phyloP scores from a whole-genome alignment of 2,113 vertebrate species.

The Phoxinus phoxinus region DNA sequence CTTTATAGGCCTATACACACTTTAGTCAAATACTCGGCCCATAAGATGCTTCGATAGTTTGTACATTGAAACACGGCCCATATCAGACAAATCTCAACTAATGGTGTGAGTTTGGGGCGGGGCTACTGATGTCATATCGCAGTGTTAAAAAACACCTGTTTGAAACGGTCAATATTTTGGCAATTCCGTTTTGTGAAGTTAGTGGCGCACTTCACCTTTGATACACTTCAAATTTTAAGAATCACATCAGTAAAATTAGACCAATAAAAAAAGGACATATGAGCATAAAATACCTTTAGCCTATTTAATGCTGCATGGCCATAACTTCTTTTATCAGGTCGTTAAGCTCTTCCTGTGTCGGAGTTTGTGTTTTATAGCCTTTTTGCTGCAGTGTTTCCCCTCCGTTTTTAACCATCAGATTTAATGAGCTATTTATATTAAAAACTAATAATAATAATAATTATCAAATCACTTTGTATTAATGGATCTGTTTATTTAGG shows the following conservation, averaged over 20 bases:
- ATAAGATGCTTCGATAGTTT: background rate
- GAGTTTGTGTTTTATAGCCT: background rate
- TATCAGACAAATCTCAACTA: background rate
- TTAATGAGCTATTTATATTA: background rate
- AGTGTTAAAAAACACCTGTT: background rate
- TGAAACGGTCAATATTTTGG: background rate
- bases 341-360: background rate
- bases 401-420: background rate
- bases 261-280: background rate
- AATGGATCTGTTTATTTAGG: background rate
- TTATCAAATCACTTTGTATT: background rate
- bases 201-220: conserved; percentile 12
- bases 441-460: background rate
- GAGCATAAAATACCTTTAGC: background rate
- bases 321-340: too few relatives aligned
- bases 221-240: background rate
- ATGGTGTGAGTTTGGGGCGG: background rate
- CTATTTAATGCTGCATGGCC: background rate
- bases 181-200: background rate
- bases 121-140: background rate
- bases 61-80: background rate
- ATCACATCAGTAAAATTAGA: background rate
- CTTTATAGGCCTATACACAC: background rate
- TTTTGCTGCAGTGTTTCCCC: background rate
- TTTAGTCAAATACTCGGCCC: background rate